Evolutionary conservation across 2,113 vertebrate species (phyloP).

Genomic region (Melanostigma gelatinosum): DNA sequence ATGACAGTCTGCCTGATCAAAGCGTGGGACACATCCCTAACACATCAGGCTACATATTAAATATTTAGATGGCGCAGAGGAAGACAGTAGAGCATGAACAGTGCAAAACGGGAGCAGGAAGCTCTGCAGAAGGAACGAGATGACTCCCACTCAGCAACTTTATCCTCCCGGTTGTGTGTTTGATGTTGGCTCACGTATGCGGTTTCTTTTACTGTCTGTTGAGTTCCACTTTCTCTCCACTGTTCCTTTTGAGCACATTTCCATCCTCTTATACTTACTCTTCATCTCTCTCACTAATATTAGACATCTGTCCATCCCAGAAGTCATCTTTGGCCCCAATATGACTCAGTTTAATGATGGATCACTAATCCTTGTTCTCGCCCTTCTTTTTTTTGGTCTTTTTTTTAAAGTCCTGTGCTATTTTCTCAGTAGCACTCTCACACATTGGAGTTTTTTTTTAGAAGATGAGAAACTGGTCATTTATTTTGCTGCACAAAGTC

Average conservation of each 20-base stretch:
- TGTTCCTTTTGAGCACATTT: constrained; percentile 12
- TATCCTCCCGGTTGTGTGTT: constrained; percentile 42
- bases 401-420: not conserved
- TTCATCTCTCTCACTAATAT: constrained; percentile 9
- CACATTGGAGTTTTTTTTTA: constrained; percentile 20
- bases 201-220: constrained; percentile 19
- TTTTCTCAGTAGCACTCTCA: constrained; percentile 34
- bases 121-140: constrained; percentile 56
- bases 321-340: constrained; percentile 39
- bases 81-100: constrained; percentile 65
- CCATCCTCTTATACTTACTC: constrained; percentile 6
- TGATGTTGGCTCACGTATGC: constrained; percentile 16
- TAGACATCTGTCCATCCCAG: constrained; percentile 37
- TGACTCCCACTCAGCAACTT: constrained; percentile 60
- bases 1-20: constrained; percentile 72
- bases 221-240: constrained; percentile 7
- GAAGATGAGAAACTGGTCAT: constrained; percentile 25
- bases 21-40: constrained; percentile 63
- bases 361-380: constrained; percentile 19
- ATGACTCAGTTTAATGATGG: constrained; percentile 26
- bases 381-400: not conserved
- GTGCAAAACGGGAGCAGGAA: constrained; percentile 54
- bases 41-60: constrained; percentile 70
- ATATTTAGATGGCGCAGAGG: constrained; percentile 77
- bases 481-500: constrained; percentile 51